Evolutionary conservation across 2,113 vertebrate genomes (phyloP).

Genomic region (human): DNA sequence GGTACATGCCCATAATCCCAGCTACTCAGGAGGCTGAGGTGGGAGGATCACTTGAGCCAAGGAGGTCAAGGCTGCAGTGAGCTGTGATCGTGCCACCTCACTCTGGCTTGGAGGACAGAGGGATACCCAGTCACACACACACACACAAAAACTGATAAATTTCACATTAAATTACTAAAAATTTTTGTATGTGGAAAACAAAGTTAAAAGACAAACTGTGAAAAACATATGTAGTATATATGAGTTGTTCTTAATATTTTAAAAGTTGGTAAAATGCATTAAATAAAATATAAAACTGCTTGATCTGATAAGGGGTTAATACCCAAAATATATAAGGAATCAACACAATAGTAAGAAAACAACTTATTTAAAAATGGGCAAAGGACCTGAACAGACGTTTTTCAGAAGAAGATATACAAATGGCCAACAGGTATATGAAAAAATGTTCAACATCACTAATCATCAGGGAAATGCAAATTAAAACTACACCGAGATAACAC

Average conservation of each 20-base stretch:
- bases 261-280: neutral
- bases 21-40: too few species aligned
- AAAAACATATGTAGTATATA: neutral
- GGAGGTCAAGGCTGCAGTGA: too few species aligned
- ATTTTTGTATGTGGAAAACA: neutral
- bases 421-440: neutral
- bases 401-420: neutral
- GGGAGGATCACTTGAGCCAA: too few species aligned
- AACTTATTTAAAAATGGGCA: neutral
- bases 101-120: too few species aligned
- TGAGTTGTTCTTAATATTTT: neutral
- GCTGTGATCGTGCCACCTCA: too few species aligned
- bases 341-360: neutral
- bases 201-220: neutral
- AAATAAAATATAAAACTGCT: neutral
- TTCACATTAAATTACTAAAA: conserved; percentile 15
- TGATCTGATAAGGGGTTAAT: neutral
- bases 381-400: neutral
- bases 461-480: neutral
- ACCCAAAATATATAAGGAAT: neutral
- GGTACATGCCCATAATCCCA: too few species aligned
- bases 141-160: too few species aligned
- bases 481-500: neutral
- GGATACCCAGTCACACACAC: too few species aligned
- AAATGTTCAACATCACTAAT: neutral